A percentile compares a stretch with the other conserved stretches of the same genome.
These are phyloP conservation scores for Chelonia mydas DNA, from an alignment of 2,797 vertebrate genomes.

Conservation along the genomic window DNA sequence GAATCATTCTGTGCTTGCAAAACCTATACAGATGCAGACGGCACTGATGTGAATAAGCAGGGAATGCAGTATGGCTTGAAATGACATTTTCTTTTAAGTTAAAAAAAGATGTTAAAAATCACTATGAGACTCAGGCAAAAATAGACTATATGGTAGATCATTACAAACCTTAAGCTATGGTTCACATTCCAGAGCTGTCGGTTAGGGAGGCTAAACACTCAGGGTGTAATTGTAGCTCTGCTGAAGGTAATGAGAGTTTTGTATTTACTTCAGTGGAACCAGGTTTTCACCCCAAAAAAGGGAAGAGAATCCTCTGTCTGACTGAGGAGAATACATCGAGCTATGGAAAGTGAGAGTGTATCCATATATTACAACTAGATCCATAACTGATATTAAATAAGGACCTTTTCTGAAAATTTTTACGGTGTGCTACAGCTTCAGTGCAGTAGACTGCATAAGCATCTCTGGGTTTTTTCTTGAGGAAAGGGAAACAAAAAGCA, in stretches of 20 bases:
- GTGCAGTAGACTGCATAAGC: too few relatives aligned
- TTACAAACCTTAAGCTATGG: neutral
- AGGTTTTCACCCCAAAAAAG: neutral
- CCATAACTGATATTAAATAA: neutral
- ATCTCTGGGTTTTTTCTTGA: neutral
- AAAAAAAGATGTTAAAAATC: neutral
- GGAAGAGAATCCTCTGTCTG: neutral
- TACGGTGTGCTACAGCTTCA: neutral
- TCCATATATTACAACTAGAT: neutral
- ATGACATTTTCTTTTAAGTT: neutral
- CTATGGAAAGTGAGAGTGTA: neutral
- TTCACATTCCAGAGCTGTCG: neutral
- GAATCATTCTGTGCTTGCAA: conserved; percentile 15
- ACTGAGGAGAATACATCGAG: neutral
- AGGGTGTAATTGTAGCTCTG: neutral
- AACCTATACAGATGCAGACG: conserved; percentile 2
- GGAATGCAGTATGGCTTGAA: neutral
- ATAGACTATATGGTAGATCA: neutral
- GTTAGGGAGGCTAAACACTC: neutral
- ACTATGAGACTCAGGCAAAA: neutral
- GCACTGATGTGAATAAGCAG: neutral
- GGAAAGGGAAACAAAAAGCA: neutral
- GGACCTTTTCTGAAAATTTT: neutral
- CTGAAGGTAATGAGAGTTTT: neutral
- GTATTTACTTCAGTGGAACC: neutral